Evolutionary conservation across 2,888 invertebrate species (phyloP).

Genomic region (Drosophila testacea): DNA sequence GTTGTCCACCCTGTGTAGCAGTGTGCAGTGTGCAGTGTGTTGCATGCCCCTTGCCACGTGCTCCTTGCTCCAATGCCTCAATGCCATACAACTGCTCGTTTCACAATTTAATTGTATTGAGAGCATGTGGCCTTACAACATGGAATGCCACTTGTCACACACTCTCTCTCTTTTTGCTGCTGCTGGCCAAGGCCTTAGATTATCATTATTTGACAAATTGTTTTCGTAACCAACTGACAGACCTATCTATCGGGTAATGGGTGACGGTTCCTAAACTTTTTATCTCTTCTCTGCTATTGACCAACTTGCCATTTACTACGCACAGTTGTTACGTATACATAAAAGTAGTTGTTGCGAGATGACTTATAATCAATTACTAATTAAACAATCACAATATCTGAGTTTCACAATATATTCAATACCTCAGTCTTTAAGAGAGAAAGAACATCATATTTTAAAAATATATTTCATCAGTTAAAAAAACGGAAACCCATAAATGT

Average conservation of each 20-base stretch:
- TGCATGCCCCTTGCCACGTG: not conserved
- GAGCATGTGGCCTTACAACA: conserved; percentile 46
- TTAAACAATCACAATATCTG: conserved; percentile 3
- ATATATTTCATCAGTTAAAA: no score
- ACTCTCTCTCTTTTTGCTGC: not conserved
- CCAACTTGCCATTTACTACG: not conserved
- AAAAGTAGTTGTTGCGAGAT: not conserved
- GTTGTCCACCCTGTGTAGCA: not conserved
- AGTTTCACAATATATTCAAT: no score
- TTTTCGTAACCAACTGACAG: conserved; percentile 40
- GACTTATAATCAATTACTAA: conserved; percentile 1
- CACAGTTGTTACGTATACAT: conserved; percentile 23
- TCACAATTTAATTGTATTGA: conserved; percentile 68
- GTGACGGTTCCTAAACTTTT: not conserved
- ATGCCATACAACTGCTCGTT: conserved; percentile 8
- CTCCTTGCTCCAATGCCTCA: not conserved
- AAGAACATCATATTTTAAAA: no score
- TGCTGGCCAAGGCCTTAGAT: conserved; percentile 62
- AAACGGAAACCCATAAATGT: no score
- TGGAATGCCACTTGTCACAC: conserved; percentile 43
- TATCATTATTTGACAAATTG: conserved; percentile 79
- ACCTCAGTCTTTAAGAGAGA: no score
- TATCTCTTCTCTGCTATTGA: not conserved
- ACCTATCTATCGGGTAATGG: conserved; percentile 15
- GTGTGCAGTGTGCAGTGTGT: not conserved